Base-by-base conservation (phyloP, 2,888 invertebrate genomes). In the Bugulina stolonifera region DNA sequence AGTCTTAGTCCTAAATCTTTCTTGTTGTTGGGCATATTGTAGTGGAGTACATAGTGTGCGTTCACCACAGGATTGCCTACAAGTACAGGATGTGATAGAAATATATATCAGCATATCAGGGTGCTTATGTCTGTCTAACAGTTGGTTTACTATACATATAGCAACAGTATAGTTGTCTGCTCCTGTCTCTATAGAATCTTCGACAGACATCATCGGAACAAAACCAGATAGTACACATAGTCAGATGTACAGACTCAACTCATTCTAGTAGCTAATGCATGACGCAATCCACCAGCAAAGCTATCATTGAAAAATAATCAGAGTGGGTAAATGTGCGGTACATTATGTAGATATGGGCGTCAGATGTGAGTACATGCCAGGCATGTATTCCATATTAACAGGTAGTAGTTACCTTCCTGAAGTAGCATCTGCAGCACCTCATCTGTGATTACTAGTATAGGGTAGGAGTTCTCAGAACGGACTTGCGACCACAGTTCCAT, bases 51-150 rank as follows among this genome's bases (percentile, higher is more conserved):
- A 34, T 64, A 64, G 10, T 64, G 29, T 1, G 64, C 64, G 32
- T 64, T 27, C 27, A 32, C 32, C 64, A 64, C 64, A 64, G 64
- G 25, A 64, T 64, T 64, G 32, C 32, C 64, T 64, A 27, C n/a
- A n/a, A n/a, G n/a, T n/a, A n/a, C n/a, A n/a, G n/a, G n/a, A n/a
- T n/a, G n/a, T n/a, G n/a, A n/a, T n/a, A n/a, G n/a, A n/a, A n/a
- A n/a, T n/a, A n/a, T n/a, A n/a, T n/a, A n/a, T n/a, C n/a, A n/a
- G n/a, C n/a, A n/a, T n/a, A n/a, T n/a, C n/a, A n/a, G n/a, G n/a
- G n/a, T n/a, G n/a, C n/a, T n/a, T n/a, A n/a, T n/a, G n/a, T n/a
- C n/a, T n/a, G n/a, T n/a, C n/a, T n/a, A n/a, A n/a, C n/a, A n/a
- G n/a, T n/a, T n/a, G n/a, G n/a, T n/a, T n/a, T n/a, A n/a, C n/a